These are phyloP conservation scores for Orthonyx spaldingii DNA, from an alignment of 2,113 vertebrate genomes.

Conservation along the genomic window DNA sequence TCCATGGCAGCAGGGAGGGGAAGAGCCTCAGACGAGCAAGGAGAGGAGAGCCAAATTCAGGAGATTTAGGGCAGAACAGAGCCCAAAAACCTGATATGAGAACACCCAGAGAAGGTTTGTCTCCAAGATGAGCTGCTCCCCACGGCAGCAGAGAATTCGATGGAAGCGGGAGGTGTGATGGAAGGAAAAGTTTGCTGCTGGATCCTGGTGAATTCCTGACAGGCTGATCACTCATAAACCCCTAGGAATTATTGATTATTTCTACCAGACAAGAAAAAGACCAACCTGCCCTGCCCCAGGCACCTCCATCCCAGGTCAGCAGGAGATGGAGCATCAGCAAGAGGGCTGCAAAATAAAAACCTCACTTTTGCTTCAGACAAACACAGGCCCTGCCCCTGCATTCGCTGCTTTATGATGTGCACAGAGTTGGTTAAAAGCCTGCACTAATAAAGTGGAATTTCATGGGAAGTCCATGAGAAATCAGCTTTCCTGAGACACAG, in stretches of 20 bases:
- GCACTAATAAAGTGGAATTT: not conserved
- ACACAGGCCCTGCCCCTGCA: fast-evolving
- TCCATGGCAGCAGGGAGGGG: not conserved
- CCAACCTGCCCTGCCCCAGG: not conserved
- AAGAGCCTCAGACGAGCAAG: not conserved
- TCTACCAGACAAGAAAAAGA: fast-evolving
- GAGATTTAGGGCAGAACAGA: not conserved
- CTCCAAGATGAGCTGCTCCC: not conserved
- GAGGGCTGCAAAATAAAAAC: not conserved
- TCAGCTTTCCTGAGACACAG: not conserved
- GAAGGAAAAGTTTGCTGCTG: not conserved
- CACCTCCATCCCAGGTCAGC: not conserved
- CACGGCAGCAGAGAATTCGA: fast-evolving
- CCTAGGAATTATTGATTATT: not conserved
- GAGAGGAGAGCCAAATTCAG: not conserved
- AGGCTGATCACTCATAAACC: not conserved
- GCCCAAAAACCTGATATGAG: not conserved
- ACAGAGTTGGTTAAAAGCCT: not conserved
- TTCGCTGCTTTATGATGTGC: not conserved
- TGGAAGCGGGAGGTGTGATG: too few relatives aligned
- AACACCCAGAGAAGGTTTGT: not conserved
- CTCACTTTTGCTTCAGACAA: not conserved
- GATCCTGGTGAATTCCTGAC: not conserved
- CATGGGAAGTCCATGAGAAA: not conserved
- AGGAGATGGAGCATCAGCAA: not conserved